Base-by-base conservation (phyloP, 2,113 vertebrate species). In the Hucho hucho region DNA sequence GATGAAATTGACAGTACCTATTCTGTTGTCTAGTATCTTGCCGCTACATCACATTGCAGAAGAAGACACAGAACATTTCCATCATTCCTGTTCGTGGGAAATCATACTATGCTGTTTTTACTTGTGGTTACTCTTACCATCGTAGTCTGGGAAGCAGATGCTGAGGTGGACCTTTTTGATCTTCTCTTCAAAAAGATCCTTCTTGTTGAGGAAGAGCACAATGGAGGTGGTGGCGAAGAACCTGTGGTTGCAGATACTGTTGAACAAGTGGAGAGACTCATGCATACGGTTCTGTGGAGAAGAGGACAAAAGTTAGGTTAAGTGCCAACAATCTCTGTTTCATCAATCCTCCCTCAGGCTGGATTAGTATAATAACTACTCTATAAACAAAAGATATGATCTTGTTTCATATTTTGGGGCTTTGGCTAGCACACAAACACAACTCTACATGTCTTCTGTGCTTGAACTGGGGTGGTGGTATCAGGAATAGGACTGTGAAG, bases 181-280 rank as follows among this genome's bases (percentile, higher is more conserved):
- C 92, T 99, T 99, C 12, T 97, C 95, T 88, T 94, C 92, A 13
- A 98, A 99, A 58, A 99, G 97, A 90, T 99, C 98, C 89, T 99
- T 99, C 92, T 99, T 99, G 92, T 99, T 99, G 88, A 99, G 95
- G 91, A 99, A 98, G 81, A 99, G 95, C 83, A 99, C 97, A 71
- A 98, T 98, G 84, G 97, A 99, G 0, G 97, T 99, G 87, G 95
- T 94, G 0, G 96, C 97, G 47, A 99, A 99, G 94, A 98, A 99
- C 83, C 96, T 96, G 93, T 99, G 97, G 91, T 99, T 99, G 90
- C 97, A 99, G 86, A 99, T 98, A 77, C 97, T 98, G 94, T 99
- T 98, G 94, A 99, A 99, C 32, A 99, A 95, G 92, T 99, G 97
- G 85, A 99, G 90, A 83, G 96, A 97, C 84, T 99, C 97, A 1